Conservation (phyloP, 2,888 invertebrate species). For the Philopedon plagiatum region DNA sequence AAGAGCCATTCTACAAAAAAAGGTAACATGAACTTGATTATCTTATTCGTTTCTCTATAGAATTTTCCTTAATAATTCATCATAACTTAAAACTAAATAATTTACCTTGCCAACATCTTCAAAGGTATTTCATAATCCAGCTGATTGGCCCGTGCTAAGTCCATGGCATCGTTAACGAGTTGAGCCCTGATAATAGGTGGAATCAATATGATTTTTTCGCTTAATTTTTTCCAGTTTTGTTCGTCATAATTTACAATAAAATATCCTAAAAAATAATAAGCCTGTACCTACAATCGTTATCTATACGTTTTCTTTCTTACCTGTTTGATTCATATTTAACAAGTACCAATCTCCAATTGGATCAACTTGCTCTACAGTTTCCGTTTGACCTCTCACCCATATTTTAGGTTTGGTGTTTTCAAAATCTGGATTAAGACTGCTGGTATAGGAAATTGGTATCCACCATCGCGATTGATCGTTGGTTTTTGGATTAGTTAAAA, state of each 20-base stretch:
- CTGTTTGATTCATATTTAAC: constrained; percentile 77
- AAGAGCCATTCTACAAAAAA: constrained; percentile 61
- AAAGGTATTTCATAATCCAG: constrained; percentile 74
- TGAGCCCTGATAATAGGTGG: constrained; percentile 77
- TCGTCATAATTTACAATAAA: constrained; percentile 78
- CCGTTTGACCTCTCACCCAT: constrained; percentile 70
- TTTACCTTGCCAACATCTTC: constrained; percentile 67
- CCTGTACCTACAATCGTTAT: too few species aligned
- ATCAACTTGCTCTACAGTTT: constrained; percentile 59
- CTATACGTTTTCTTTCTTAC: too few species aligned
- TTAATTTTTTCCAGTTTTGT: constrained; percentile 73
- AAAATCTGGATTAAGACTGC: constrained; percentile 61
- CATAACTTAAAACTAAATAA: not conserved
- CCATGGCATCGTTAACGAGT: constrained; percentile 78
- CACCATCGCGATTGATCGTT: constrained; percentile 67
- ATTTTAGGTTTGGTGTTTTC: constrained; percentile 66
- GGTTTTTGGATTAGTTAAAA: constrained; percentile 54
- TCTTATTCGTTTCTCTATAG: too few species aligned
- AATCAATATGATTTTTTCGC: constrained; percentile 71
- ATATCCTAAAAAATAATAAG: constrained; percentile 71
- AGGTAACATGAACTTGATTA: too few species aligned
- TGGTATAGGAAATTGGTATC: constrained; percentile 70
- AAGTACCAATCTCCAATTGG: constrained; percentile 73
- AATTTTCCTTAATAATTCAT: not conserved
- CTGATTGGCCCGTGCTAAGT: constrained; percentile 73